Conservation (phyloP, 2,888 invertebrate genomes). For the Stenoptilia bipunctidactyla region DNA sequence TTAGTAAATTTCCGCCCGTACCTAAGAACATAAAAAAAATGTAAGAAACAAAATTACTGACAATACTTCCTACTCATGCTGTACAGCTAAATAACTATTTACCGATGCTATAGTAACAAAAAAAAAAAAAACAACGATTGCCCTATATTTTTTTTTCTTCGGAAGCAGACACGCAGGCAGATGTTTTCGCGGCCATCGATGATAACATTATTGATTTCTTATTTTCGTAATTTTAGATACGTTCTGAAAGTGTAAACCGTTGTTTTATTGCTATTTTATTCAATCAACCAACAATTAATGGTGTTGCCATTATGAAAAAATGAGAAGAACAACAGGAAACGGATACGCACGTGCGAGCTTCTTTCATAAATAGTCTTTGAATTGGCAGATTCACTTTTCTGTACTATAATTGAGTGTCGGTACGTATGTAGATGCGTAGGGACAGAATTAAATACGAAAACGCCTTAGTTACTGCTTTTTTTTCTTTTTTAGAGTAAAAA, state of each 20-base stretch:
- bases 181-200: background rate
- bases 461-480: too few species aligned
- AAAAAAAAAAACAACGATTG: background rate
- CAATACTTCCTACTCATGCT: too few species aligned
- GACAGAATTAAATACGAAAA: too few species aligned
- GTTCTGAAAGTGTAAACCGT: background rate
- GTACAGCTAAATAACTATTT: too few species aligned
- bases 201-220: background rate
- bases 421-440: too few species aligned
- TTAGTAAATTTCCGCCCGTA: too few species aligned
- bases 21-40: too few species aligned
- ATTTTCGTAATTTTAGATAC: background rate
- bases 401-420: too few species aligned
- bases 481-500: too few species aligned
- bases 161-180: too few species aligned
- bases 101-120: too few species aligned
- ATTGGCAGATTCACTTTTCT: background rate
- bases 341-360: conserved; percentile 21
- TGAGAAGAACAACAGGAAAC: conserved; percentile 10
- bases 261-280: conserved; percentile 1
- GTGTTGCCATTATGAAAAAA: background rate
- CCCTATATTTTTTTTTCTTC: background rate
- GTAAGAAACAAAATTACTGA: too few species aligned
- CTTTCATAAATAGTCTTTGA: background rate
- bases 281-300: background rate